These are phyloP conservation scores for Thunnus maccoyii DNA, from an alignment of 2,113 vertebrate species.

Conservation along the genomic window DNA sequence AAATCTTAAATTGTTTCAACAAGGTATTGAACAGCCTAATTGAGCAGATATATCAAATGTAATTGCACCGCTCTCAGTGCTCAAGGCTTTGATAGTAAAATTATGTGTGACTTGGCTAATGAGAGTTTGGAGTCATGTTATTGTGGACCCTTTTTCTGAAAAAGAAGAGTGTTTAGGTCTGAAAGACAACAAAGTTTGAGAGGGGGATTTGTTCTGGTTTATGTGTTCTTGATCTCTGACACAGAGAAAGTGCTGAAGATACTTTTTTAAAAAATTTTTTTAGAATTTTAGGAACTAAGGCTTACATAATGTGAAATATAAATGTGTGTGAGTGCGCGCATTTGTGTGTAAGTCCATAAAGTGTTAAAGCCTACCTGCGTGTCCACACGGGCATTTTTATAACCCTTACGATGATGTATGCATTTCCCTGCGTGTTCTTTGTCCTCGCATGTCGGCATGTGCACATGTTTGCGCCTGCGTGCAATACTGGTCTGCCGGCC, in stretches of 20 bases:
- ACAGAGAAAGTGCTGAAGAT: neutral
- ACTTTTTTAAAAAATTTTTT: neutral
- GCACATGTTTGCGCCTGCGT: constrained; percentile 79
- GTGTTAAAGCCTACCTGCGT: constrained; percentile 50
- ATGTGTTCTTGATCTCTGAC: constrained; percentile 25
- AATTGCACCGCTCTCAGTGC: constrained; percentile 66
- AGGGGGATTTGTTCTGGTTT: constrained; percentile 29
- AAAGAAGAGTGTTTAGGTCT: constrained; percentile 24
- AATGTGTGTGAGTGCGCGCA: constrained; percentile 20
- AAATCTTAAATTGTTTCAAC: constrained; percentile 75
- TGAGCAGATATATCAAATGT: constrained; percentile 74
- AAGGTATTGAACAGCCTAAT: constrained; percentile 74
- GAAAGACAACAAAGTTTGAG: constrained; percentile 20
- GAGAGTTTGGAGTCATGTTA: constrained; percentile 56
- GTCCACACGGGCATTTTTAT: constrained; percentile 43
- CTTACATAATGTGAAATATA: constrained; percentile 9
- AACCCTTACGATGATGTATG: constrained; percentile 73
- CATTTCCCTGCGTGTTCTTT: constrained; percentile 82
- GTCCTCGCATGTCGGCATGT: constrained; percentile 81
- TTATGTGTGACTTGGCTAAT: constrained; percentile 68
- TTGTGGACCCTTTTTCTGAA: constrained; percentile 14
- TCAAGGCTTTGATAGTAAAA: constrained; percentile 68
- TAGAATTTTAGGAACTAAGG: neutral
- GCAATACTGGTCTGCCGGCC: constrained; percentile 75
- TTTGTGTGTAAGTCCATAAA: constrained; percentile 43